Base-by-base conservation (phyloP, 2,888 invertebrate genomes). In the Thereva unica region DNA sequence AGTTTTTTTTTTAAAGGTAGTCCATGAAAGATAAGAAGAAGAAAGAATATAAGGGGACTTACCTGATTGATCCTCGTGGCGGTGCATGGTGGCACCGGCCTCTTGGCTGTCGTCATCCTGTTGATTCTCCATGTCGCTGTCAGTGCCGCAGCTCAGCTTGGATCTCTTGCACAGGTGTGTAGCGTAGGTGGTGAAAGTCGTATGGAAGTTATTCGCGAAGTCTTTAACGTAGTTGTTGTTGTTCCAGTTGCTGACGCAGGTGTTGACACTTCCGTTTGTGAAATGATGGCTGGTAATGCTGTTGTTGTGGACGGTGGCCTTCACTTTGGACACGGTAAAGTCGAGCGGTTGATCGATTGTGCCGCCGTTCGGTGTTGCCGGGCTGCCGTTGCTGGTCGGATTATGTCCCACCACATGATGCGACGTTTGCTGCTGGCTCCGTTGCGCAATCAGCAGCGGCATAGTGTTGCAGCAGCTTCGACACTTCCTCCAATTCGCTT, bases 281-380 rank as follows among this genome's bases (percentile, higher is more conserved):
- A 63, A 47, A 34, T 41, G 50, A 23, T 63, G 44, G 12, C 49
- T 68, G 12, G 56, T 37, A 8, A 38, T 44, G 40, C 23, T 64
- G 35, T 40, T 40, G 23, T 49, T 47, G 47, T 57, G 54, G 41
- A 66, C 61, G 5, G 38, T 66, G 10, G 70, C 44, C 68, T 71
- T 73, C 56, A 71, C 70, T 70, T 73, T 73, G 34, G 73, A 73
- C 71, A 73, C 71, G 40, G 73, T 73, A 70, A 73, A 73, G 59
- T 73, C 73, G 9, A 73, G 68, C 38, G 73, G 73, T 64, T 73
- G 69, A 52, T 72, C 71, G 49, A 45, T 49, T 9, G 57, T 59
- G 45, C 42, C 37, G 23, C 41, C 23, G 40, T 45, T 47, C 4
- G 49, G 38, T 5, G 38, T 45, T 45, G 35, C 23, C 44, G 5